Base-by-base conservation (phyloP, 1,140 invertebrate species). In the Nebria ingens region DNA sequence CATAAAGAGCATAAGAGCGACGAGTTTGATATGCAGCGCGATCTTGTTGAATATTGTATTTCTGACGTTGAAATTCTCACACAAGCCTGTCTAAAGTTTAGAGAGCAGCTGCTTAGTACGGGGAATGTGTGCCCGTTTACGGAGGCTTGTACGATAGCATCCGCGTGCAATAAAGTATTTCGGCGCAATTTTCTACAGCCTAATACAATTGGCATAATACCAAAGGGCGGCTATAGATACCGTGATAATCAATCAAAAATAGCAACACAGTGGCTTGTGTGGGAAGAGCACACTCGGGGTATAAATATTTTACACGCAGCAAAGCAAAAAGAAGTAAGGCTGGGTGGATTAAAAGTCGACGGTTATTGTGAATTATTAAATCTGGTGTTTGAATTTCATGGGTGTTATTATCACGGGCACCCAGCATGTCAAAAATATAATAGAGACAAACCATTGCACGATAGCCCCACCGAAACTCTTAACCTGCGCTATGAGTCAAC, bases 21-120 rank as follows among this genome's bases (percentile, higher is more conserved):
- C 21, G 52, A 56, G 22, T 64, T 64, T 56, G 50, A 62, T 57
- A 58, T 61, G 34, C 2, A 20, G 21, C 29, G 56, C 19, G 59
- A 61, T 51, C 34, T 62, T 52, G 20, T 56, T n/a, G 12, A 23
- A 17, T 59, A 62, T 42, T 59, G 60, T 49, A 53, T 19, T 21
- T 56, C 13, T 9, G 58, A 62, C 52, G 60, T 64, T 2, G 52
- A 45, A 13, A 57, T 63, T 11, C 52, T 59, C 20, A 42, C 55
- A 11, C 49, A 34, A 12, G 61, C 61, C 0, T 61, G 59, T 45
- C 19, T 59, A 19, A 22, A n/a, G 19, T 59, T 58, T 52, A 42
- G 59, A 45, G 17, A 45, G 3, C 9, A 12, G 15, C 4, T 45
- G 9, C 15, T 11, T 45, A 17, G 17, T 12, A 17, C 9, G 15